phyloP scores from a whole-genome alignment of 2,797 vertebrate species.

The Anas capensis region DNA sequence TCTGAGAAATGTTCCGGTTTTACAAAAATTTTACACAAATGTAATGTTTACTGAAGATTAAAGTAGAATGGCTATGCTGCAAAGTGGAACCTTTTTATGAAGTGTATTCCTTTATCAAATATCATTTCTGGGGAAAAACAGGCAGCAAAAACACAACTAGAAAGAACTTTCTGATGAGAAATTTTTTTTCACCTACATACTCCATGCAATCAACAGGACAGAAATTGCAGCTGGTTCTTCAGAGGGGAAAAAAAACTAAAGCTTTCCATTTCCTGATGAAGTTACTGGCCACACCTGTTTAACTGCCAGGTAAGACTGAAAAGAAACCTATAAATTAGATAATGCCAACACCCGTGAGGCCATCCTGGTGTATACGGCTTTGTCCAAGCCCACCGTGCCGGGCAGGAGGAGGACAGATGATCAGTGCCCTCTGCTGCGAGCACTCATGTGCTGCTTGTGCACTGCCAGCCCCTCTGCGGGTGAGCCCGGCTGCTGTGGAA shows the following conservation, averaged over 20 bases:
- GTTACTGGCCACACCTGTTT: not conserved
- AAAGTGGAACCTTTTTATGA: not conserved
- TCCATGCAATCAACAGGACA: not conserved
- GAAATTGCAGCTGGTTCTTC: not conserved
- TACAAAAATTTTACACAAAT: not conserved
- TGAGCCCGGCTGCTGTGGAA: not conserved
- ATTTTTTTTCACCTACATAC: not conserved
- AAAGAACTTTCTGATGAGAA: not conserved
- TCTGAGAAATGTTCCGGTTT: not conserved
- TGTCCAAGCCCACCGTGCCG: not conserved
- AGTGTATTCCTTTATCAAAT: not conserved
- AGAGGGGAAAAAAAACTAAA: not conserved
- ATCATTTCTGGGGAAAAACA: rapidly evolving
- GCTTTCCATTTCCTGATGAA: not conserved
- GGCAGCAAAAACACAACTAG: not conserved
- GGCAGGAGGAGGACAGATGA: not conserved
- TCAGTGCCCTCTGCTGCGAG: not conserved
- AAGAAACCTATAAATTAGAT: not conserved
- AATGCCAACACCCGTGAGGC: rapidly evolving
- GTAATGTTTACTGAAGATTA: not conserved
- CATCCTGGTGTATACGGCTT: not conserved
- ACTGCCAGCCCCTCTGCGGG: not conserved
- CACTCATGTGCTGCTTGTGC: too few species aligned
- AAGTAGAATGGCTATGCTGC: not conserved
- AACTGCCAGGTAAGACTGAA: not conserved